Base-by-base conservation (phyloP, 2,797 vertebrate genomes). In the Myotis pilosus region DNA sequence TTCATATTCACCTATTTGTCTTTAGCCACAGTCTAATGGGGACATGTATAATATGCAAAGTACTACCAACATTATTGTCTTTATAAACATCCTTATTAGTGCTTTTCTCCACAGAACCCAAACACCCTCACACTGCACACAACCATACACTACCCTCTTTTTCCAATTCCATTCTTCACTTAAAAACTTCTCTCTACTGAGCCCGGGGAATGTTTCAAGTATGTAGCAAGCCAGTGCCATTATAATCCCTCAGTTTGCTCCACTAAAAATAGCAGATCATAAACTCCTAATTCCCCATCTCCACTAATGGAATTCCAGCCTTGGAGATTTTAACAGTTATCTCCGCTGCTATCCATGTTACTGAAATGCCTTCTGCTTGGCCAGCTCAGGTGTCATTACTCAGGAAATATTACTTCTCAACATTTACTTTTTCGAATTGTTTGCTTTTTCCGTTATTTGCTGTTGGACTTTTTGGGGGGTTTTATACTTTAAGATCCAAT, bases 381-480 rank as follows among this genome's bases (percentile, higher is more conserved):
- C 16, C 51, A 87, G 57, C 78, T 93, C 79, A 93, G 78, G 78
- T 94, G n/a, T 93, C 69, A 74, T 95, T 88, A 94, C 94, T 92
- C 57, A 36, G 72, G 68, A 97, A 93, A 92, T 96, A 96, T 72
- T 76, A 83, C 92, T 80, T 64, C 86, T 93, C 89, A 47, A 94
- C 91, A 60, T 93, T 94, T 87, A 92, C 55, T 87, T 91, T 97
- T 94, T 89, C 94, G 74, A 71, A 64, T 83, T 96, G 76, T 95
- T 95, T 92, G 80, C 72, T 88, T 95, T 95, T 88, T 95, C 81
- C 71, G 80, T 96, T 94, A 96, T 95, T 96, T 95, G 95, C 83
- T 86, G 92, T 82, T 95, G 92, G 28, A 62, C 60, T 62, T 30
- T 62, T 28, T 62, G 38, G 38, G 60, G 60, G 60, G 60, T 6